Base-by-base conservation (phyloP, 2,888 invertebrate species). In the Lasius platythorax region DNA sequence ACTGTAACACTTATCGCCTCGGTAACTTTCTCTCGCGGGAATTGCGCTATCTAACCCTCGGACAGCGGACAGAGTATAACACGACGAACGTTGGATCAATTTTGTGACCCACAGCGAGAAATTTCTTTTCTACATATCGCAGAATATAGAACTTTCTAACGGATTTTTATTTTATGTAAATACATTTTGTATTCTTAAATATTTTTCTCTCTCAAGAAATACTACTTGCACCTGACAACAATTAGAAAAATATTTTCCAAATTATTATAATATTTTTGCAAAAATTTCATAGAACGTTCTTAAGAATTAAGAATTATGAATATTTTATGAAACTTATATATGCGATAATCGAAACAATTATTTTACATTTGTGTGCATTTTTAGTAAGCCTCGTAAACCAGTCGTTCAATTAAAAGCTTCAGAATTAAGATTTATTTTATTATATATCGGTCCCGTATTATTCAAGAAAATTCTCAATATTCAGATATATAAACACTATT, bases 41-140 rank as follows among this genome's bases (percentile, higher is more conserved):
- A 58, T 76, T 12, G 18, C 15, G 15, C 50, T 33, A 46, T 75
- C 23, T 75, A 64, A 75, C 15, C n/a, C 53, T 53, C n/a, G n/a
- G 53, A n/a, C 53, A 53, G n/a, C 8, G n/a, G 8, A n/a, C n/a
- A 37, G 37, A 37, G 5, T 37, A 37, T 37, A 37, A 37, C 37
- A 37, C 6, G 37, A 4, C 23, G 23, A 23, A 23, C 6, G 53
- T 8, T 53, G 18, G 50, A 18, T 53, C 53, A 53, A n/a, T 53
- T 53, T 53, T n/a, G 5, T 37, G 53, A 53, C n/a, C n/a, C 8
- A 8, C 2, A n/a, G n/a, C n/a, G n/a, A 50, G 18, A 50, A 2
- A 33, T 33, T 33, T 33, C 30, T 33, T 50, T 50, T 18, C 12
- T 50, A 50, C 50, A 6, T 18, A n/a, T n/a, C 2, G n/a, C n/a